These are phyloP conservation scores for Ceyx melanurus DNA, from an alignment of 2,113 vertebrate genomes.

Conservation along the genomic window DNA sequence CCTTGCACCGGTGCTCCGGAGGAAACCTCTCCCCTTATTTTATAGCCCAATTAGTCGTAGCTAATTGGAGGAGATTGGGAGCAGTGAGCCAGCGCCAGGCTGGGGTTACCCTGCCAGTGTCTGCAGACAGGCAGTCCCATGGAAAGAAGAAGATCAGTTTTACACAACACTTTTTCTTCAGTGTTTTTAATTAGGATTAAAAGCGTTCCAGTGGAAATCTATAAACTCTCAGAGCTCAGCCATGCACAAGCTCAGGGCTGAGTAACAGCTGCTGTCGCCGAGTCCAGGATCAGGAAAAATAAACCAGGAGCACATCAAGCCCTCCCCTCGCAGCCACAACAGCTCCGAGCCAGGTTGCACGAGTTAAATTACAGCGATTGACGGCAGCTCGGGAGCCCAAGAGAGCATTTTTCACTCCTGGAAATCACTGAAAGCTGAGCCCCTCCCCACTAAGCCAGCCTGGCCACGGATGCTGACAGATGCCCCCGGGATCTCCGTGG, in stretches of 20 bases:
- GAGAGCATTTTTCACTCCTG: neutral
- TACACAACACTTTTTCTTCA: neutral
- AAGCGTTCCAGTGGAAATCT: neutral
- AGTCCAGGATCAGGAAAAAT: neutral
- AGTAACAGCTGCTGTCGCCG: neutral
- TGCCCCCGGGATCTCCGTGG: neutral
- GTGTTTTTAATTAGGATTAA: neutral
- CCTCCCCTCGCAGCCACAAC: neutral
- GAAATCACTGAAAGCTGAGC: neutral
- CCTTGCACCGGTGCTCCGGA: neutral
- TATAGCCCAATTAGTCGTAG: neutral
- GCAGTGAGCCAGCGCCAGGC: neutral
- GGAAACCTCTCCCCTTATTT: neutral
- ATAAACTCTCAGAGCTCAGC: neutral
- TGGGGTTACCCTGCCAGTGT: accelerated
- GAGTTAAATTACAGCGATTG: neutral
- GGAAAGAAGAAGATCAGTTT: neutral
- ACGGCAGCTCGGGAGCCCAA: neutral
- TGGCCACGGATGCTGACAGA: neutral
- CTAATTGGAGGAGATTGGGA: neutral
- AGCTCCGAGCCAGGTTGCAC: neutral
- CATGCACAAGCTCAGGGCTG: neutral
- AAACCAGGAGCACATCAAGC: neutral
- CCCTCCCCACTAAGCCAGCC: neutral
- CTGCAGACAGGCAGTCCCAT: neutral